Evolutionary conservation across 1,140 invertebrate genomes (phyloP).

Genomic region (Ctenoplectra terminalis): DNA sequence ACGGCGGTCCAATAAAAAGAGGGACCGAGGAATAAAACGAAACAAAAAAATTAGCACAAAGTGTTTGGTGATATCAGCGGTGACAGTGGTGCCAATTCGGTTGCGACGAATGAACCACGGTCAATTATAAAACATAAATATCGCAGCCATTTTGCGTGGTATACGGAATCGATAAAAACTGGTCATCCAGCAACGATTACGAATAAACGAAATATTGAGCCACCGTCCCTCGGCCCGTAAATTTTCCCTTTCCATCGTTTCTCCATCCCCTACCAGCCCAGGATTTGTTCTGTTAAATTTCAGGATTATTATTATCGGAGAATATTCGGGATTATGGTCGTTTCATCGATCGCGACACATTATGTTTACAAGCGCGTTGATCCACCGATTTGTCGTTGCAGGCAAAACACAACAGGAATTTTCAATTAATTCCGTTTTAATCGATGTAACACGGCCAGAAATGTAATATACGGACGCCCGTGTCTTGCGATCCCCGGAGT

Average conservation of each 20-base stretch:
- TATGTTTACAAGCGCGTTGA: conserved; percentile 60
- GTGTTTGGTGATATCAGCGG: conserved; percentile 9
- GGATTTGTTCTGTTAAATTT: conserved; percentile 65
- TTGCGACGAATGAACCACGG: conserved; percentile 13
- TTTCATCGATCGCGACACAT: conserved; percentile 55
- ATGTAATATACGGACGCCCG: not conserved
- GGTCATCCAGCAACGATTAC: conserved; percentile 61
- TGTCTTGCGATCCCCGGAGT: no score
- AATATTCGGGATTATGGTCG: conserved; percentile 63
- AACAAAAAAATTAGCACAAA: not conserved
- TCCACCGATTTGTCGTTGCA: conserved; percentile 30
- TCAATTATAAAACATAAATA: conserved; percentile 47
- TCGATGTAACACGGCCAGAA: conserved; percentile 18
- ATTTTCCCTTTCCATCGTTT: conserved; percentile 29
- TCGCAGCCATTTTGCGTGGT: conserved; percentile 40
- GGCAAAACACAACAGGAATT: conserved; percentile 9
- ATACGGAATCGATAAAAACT: conserved; percentile 42
- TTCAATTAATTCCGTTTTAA: conserved; percentile 64
- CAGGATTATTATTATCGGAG: conserved; percentile 64
- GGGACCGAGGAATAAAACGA: not conserved
- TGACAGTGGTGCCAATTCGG: conserved; percentile 13
- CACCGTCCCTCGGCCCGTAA: conserved; percentile 36
- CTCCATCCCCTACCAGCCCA: not conserved
- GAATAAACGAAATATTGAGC: conserved; percentile 67
- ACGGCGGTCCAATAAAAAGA: no score